Evolutionary conservation across 2,888 invertebrate genomes (phyloP), one percentile per base, ranked within the genome.

Genomic region (Campaea margaritaria): DNA sequence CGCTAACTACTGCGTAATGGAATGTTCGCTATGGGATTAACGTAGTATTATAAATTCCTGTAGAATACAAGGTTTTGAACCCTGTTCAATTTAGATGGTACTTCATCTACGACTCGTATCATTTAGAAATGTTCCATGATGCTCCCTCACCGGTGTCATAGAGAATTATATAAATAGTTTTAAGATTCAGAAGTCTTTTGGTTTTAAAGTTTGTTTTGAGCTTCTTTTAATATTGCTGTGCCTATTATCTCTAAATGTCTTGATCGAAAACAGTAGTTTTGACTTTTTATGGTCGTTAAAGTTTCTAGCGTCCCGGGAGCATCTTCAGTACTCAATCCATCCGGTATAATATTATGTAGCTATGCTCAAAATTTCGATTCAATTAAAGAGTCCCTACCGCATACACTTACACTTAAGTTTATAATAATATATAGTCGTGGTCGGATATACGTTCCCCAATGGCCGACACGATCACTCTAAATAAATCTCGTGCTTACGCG

Each of bases 391-490:
- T 31, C 31, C 31, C 7, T 31, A 31, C 31, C 31, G 31, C 31
- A 73, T 83, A 78, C 73, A 80, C 75, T 81, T 78, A 50, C 46
- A 42, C 82, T 85, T n/a, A 86, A 83, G 74, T 81, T 34, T 78
- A 82, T n/a, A n/a, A n/a, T n/a, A n/a, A n/a, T n/a, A n/a, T 75
- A 82, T 73, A 81, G 74, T 81, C 75, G 85, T 87, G 88, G 89
- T 85, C 86, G 87, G 89, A 87, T 82, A 80, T 76, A 82, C 76
- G 79, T 77, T 82, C 83, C 81, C 77, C 63, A 71, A 73, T 66
- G 70, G 73, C 79, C 74, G 77, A 78, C 75, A 76, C 62, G 62
- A 75, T 78, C 78, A 84, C 72, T 70, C 81, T 82, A 83, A 77
- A 56, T 43, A 58, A 78, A 58, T 78, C 73, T 78, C 77, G 82